Conservation (phyloP, 1,140 invertebrate genomes). For the Belonocnema kinseyi region DNA sequence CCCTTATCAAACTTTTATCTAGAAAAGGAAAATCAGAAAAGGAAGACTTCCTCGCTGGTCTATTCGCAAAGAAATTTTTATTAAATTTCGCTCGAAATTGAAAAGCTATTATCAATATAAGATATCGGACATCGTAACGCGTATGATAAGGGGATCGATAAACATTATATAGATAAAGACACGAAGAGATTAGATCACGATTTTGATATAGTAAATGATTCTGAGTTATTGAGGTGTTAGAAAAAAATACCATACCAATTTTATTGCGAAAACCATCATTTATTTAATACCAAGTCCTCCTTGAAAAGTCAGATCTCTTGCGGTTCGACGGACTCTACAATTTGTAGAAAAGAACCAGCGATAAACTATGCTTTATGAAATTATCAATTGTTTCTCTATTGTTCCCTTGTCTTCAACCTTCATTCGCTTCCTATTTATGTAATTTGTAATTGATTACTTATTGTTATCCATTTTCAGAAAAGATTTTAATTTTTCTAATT, state of each 20-base stretch:
- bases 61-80: background rate
- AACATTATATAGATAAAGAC: background rate
- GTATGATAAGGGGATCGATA: constrained; percentile 15
- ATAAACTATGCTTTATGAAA: constrained; percentile 1
- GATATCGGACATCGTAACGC: background rate
- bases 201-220: constrained; percentile 7
- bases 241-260: background rate
- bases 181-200: constrained; percentile 5
- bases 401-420: constrained; percentile 9
- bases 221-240: background rate
- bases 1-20: no score
- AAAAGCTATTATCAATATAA: constrained; percentile 12
- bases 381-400: constrained; percentile 19
- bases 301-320: background rate
- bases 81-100: background rate
- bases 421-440: constrained; percentile 45
- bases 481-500: no score
- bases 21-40: no score
- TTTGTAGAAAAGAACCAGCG: background rate
- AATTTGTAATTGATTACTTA: background rate
- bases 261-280: constrained; percentile 19
- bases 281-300: constrained; percentile 30
- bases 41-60: no score
- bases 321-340: background rate
- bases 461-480: no score